Conservation (phyloP, 2,797 vertebrate species). For the Enteromius paludinosus region DNA sequence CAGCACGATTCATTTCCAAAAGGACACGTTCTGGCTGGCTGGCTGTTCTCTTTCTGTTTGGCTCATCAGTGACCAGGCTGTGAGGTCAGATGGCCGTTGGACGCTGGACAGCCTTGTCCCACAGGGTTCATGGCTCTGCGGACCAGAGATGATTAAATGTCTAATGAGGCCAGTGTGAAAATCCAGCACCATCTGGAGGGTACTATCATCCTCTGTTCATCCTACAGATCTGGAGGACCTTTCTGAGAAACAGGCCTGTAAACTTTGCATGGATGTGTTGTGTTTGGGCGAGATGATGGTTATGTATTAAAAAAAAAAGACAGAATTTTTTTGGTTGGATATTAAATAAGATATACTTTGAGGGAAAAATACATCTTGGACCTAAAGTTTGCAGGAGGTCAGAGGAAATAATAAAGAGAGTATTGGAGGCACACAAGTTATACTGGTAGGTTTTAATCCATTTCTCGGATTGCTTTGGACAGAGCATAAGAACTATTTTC, state of each 20-base stretch:
- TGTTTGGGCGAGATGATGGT: neutral
- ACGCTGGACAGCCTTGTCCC: conserved; percentile 36
- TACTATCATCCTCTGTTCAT: conserved; percentile 23
- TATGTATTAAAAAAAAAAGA: neutral
- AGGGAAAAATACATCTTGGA: neutral
- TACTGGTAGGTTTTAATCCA: conserved; percentile 13
- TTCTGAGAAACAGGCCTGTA: conserved; percentile 1
- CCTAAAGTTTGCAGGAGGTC: neutral
- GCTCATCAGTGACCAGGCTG: conserved; percentile 35
- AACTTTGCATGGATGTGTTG: neutral
- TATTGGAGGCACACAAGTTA: neutral
- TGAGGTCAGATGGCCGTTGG: conserved; percentile 44
- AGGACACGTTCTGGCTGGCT: neutral
- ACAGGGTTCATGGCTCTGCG: conserved; percentile 27
- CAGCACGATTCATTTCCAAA: neutral
- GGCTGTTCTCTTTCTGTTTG: conserved; percentile 37
- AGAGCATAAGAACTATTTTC: conserved; percentile 6
- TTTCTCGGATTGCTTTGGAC: conserved; percentile 24
- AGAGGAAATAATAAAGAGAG: neutral
- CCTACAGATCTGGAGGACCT: neutral
- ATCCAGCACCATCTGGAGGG: conserved; percentile 57
- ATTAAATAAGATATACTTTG: neutral
- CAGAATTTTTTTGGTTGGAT: neutral
- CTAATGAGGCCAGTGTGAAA: conserved; percentile 59
- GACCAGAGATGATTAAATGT: conserved; percentile 59